Evolutionary conservation across 2,113 vertebrate genomes (phyloP).

Genomic region (Larimichthys crocea): DNA sequence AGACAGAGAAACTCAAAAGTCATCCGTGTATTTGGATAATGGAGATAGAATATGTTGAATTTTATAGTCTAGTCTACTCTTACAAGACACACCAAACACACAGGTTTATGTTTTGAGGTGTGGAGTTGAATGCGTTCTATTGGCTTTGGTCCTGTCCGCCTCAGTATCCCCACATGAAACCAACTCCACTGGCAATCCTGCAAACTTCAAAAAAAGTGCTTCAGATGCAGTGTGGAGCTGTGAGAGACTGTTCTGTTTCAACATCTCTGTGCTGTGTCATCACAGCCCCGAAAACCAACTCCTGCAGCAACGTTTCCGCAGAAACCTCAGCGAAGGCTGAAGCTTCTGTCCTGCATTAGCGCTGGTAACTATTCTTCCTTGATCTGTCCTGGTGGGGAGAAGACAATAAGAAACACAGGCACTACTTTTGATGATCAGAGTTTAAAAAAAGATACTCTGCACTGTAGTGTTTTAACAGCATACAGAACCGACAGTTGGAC

Average conservation of each 20-base stretch:
- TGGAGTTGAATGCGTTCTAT: neutral
- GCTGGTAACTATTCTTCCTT: neutral
- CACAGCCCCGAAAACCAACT: neutral
- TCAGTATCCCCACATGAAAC: neutral
- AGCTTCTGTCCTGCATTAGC: neutral
- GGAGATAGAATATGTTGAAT: neutral
- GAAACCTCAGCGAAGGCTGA: neutral
- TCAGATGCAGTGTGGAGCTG: neutral
- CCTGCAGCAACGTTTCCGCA: neutral
- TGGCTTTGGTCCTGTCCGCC: neutral
- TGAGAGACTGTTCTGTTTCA: neutral
- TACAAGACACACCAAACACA: neutral
- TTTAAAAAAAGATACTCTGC: neutral
- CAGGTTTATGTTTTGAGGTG: neutral
- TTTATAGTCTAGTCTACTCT: neutral
- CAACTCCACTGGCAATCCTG: neutral
- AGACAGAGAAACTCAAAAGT: neutral
- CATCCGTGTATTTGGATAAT: neutral
- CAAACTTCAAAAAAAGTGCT: neutral
- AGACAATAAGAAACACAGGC: neutral
- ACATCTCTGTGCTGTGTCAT: neutral
- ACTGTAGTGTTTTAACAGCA: neutral
- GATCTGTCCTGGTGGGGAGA: neutral
- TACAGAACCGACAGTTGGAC: no score
- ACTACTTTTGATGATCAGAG: neutral